phyloP scores from a whole-genome alignment of 2,888 invertebrate genomes.

The Unio pictorum region DNA sequence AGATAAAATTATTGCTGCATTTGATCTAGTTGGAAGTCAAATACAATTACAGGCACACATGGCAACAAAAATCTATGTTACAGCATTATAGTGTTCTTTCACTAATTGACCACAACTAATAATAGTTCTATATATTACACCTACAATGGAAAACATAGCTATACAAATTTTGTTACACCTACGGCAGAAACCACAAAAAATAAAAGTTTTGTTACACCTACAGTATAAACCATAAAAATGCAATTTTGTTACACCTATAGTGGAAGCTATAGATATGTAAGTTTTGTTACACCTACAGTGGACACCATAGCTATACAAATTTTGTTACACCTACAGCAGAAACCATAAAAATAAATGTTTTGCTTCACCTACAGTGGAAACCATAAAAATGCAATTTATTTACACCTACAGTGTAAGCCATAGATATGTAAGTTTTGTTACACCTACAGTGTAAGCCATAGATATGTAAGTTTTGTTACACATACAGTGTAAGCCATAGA shows the following conservation, averaged over 20 bases:
- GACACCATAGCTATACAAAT: slow-evolving; percentile 20
- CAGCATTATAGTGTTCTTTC: too few relatives aligned
- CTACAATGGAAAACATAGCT: background rate
- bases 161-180: slow-evolving; percentile 27
- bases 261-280: slow-evolving; percentile 16
- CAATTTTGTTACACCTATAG: slow-evolving; percentile 14
- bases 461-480: too few relatives aligned
- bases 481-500: background rate
- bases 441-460: too few relatives aligned
- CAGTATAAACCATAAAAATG: slow-evolving; percentile 7
- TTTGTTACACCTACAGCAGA: slow-evolving; percentile 7
- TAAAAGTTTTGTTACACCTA: slow-evolving; percentile 25
- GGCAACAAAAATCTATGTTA: too few relatives aligned
- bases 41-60: too few relatives aligned
- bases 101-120: too few relatives aligned
- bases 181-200: background rate
- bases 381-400: too few relatives aligned
- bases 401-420: too few relatives aligned
- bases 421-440: slow-evolving; percentile 23
- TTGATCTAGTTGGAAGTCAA: too few relatives aligned
- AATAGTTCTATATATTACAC: too few relatives aligned
- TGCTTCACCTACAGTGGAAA: too few relatives aligned
- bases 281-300: slow-evolving; percentile 13
- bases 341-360: slow-evolving; percentile 21
- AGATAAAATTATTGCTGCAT: too few relatives aligned